Evolutionary conservation across 2,113 vertebrate species (phyloP).

Genomic region (Ivindomyrus marchei): DNA sequence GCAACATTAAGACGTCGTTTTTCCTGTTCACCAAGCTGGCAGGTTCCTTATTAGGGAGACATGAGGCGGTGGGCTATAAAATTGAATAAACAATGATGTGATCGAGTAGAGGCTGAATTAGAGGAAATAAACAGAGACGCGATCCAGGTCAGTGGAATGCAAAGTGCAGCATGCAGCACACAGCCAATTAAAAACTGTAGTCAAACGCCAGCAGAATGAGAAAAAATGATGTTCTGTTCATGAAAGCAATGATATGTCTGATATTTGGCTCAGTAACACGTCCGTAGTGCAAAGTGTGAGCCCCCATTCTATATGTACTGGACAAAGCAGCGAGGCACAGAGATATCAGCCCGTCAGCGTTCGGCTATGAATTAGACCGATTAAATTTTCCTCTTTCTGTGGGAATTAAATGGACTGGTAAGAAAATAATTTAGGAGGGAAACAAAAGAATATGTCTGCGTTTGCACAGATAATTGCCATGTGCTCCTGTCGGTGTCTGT

Average conservation of each 20-base stretch:
- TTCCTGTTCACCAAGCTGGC: neutral
- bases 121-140: neutral
- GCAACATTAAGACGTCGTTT: neutral
- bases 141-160: neutral
- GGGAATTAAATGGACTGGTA: neutral
- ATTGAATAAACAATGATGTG: neutral
- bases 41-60: neutral
- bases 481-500: neutral
- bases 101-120: neutral
- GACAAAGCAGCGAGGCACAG: neutral
- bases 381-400: neutral
- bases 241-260: neutral
- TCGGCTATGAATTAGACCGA: neutral
- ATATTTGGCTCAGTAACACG: neutral
- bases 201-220: neutral
- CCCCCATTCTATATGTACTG: neutral
- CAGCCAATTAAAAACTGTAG: neutral
- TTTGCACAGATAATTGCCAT: neutral
- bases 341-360: neutral
- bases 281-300: neutral
- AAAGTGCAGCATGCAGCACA: neutral
- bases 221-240: neutral
- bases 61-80: neutral
- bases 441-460: neutral
- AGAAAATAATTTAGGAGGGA: constrained; percentile 2